Conservation (phyloP, 2,888 invertebrate genomes). For the Pelosia muscerda region DNA sequence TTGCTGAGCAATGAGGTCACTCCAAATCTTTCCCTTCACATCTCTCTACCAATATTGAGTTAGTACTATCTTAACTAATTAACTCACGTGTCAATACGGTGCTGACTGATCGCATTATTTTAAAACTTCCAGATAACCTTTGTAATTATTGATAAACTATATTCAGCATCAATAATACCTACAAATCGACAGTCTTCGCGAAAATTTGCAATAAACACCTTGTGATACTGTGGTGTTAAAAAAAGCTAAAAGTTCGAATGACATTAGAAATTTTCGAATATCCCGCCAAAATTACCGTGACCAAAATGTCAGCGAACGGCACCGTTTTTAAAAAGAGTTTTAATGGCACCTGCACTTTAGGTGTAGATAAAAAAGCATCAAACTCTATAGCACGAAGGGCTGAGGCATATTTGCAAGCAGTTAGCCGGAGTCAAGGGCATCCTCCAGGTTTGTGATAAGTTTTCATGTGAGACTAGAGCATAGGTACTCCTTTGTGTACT, state of each 20-base stretch:
- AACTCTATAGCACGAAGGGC: slow-evolving; percentile 74
- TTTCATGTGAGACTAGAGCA: too few relatives aligned
- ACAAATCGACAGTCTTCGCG: slow-evolving; percentile 49
- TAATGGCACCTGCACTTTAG: slow-evolving; percentile 69
- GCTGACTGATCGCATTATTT: slow-evolving; percentile 46
- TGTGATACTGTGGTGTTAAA: slow-evolving; percentile 24
- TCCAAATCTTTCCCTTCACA: too few relatives aligned
- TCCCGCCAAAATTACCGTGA: slow-evolving; percentile 70
- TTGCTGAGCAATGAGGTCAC: too few relatives aligned
- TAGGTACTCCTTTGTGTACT: too few relatives aligned
- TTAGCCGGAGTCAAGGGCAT: slow-evolving; percentile 66
- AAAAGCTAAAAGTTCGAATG: slow-evolving; percentile 56
- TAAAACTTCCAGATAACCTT: slow-evolving; percentile 64
- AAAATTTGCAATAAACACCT: slow-evolving; percentile 55
- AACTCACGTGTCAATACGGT: slow-evolving; percentile 17
- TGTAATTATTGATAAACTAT: slow-evolving; percentile 49
- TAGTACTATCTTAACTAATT: background rate
- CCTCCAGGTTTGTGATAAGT: slow-evolving; percentile 48
- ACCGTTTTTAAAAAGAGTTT: slow-evolving; percentile 67
- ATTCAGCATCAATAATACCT: slow-evolving; percentile 31
- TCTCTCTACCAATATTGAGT: too few relatives aligned
- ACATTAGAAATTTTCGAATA: slow-evolving; percentile 69
- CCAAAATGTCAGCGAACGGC: slow-evolving; percentile 69
- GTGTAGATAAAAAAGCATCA: slow-evolving; percentile 64
- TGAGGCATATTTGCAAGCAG: slow-evolving; percentile 77